phyloP scores from a whole-genome alignment of 2,888 invertebrate species.

The Pandemis corylana region DNA sequence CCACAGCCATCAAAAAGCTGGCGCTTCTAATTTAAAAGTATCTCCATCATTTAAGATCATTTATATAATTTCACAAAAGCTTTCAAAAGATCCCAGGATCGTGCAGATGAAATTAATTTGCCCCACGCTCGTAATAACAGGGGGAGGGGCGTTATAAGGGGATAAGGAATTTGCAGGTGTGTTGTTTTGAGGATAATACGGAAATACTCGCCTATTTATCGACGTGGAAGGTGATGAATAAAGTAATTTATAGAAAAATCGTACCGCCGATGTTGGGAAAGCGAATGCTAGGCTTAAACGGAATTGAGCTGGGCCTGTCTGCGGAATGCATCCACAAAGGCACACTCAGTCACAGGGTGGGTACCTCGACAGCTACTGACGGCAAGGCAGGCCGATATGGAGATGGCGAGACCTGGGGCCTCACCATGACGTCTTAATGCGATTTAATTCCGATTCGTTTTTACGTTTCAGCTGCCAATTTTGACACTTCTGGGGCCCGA shows the following conservation, averaged over 20 bases:
- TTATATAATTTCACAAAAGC: constrained; percentile 6
- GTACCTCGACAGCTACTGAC: too few relatives aligned
- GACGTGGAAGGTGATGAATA: neutral
- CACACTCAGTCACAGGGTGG: too few relatives aligned
- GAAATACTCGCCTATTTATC: neutral
- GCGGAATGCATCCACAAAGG: too few relatives aligned
- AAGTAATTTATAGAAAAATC: neutral
- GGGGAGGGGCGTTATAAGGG: neutral
- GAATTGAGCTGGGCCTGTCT: too few relatives aligned
- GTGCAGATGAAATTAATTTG: constrained; percentile 15
- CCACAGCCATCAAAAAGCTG: neutral
- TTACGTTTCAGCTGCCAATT: too few relatives aligned
- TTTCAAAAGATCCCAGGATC: neutral
- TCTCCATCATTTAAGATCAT: neutral
- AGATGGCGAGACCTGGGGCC: too few relatives aligned
- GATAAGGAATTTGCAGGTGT: constrained; percentile 8
- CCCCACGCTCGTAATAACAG: constrained; percentile 6
- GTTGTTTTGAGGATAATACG: neutral
- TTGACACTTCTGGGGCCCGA: too few relatives aligned
- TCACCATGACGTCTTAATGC: too few relatives aligned
- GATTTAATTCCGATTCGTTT: too few relatives aligned
- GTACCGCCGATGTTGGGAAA: neutral
- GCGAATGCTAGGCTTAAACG: too few relatives aligned
- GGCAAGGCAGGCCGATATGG: too few relatives aligned
- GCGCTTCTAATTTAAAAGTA: neutral